Base-by-base conservation (phyloP, 2,797 vertebrate species). In the Pseudochaenichthys georgianus region DNA sequence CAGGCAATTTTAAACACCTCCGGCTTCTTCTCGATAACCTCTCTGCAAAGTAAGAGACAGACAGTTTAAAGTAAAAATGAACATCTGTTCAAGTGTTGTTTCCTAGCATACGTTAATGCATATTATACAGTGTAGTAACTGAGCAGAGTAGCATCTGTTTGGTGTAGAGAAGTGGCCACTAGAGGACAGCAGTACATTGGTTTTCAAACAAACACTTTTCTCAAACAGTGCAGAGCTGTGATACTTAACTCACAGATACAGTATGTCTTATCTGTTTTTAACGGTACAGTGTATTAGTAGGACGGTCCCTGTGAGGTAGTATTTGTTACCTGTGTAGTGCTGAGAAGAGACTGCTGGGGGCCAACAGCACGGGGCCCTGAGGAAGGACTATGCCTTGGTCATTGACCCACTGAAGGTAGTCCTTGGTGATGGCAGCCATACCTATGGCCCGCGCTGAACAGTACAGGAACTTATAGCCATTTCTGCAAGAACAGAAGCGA, bases 401-500 rank as follows among this genome's bases (percentile, higher is more conserved):
- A 6, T 95, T 97, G 77, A 99, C 97, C 95, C 98, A 97, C 77
- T 94, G 93, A 57, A 99, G 93, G 90, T 98, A 99, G 54, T 95
- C 95, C 77, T 98, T 99, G 58, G 98, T 99, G 89, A 98, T 96
- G 83, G 96, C 93, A 0, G 98, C 96, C 96, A 98, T 96, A 72
- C 98, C 97, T 0, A 99, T 98, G 0, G 98, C 96, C 67, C 97
- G 95, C 0, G 97, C 97, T 0, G 98, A 99, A 83, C 98, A 99
- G 83, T 99, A 99, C 75, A 99, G 93, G 92, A 99, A 98, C 89
- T 97, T 99, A 86, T 98, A 99, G 57, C 98, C 97, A 0, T 99
- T 99, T 91, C 98, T 99, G 81, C 31, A 73, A 74, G 31, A 48
- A 80, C 16, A 78, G 8, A 0, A 5, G 46, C 3, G 28, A 46